Evolutionary conservation across 2,797 vertebrate genomes (phyloP).

Genomic region (Centropyge bicolor): DNA sequence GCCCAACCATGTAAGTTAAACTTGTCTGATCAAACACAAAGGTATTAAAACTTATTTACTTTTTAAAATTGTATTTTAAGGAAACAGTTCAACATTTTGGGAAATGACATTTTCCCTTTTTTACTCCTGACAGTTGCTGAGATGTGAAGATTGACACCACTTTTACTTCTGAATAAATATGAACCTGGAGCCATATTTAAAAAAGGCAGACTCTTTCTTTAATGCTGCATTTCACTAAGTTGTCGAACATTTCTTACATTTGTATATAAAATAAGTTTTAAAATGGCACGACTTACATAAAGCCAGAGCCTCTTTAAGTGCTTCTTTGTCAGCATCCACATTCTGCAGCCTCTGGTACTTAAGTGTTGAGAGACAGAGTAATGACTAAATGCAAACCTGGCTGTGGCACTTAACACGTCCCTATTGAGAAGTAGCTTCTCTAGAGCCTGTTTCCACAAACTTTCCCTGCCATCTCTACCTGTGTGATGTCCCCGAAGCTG

Average conservation of each 20-base stretch:
- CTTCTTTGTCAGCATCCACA: conserved; percentile 17
- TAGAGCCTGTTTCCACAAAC: conserved; percentile 25
- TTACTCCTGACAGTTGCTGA: background rate
- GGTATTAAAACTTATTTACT: too few species aligned
- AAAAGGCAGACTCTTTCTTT: background rate
- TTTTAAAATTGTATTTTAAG: background rate
- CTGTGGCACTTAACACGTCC: conserved; percentile 35
- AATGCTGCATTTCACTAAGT: conserved; percentile 3
- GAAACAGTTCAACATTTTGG: background rate
- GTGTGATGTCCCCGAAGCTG: conserved; percentile 41
- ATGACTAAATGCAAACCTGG: conserved; percentile 30
- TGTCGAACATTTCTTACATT: background rate
- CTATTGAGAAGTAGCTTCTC: conserved; percentile 38
- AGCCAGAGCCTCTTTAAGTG: background rate
- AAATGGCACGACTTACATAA: background rate
- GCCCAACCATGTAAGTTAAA: background rate
- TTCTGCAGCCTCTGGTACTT: conserved; percentile 13
- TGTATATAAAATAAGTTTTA: background rate
- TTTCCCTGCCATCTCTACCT: conserved; percentile 31
- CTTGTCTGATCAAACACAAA: background rate
- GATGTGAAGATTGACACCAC: background rate
- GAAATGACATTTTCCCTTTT: background rate
- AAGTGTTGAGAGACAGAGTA: conserved; percentile 24
- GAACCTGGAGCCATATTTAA: background rate
- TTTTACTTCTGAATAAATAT: background rate